Conservation (phyloP, 1,140 invertebrate species). For the Pogonus chalceus region DNA sequence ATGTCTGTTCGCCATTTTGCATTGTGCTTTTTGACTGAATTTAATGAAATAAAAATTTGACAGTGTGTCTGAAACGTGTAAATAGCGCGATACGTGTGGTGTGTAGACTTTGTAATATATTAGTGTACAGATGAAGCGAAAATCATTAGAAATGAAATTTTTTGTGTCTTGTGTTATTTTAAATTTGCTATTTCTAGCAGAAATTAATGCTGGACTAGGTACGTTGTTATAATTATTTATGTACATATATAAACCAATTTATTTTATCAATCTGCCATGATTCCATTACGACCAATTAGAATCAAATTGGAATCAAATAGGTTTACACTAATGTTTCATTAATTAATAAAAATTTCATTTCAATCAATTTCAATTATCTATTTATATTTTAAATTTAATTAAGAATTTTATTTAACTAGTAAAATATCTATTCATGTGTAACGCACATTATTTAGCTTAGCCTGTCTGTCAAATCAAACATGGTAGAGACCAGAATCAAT, state of each 20-base stretch:
- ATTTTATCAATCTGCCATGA: no score
- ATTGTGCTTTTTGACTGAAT: conserved; percentile 14
- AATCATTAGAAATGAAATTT: conserved; percentile 15
- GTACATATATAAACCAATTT: no score
- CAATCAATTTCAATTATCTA: no score
- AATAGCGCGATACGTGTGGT: background rate
- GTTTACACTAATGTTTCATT: no score
- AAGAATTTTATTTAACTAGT: no score
- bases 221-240: no score
- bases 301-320: no score
- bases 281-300: no score
- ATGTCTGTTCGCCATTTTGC: conserved; percentile 16
- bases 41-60: conserved; percentile 10
- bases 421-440: background rate
- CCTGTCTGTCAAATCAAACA: background rate
- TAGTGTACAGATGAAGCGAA: conserved; percentile 10
- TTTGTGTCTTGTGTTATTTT: conserved; percentile 15
- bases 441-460: background rate
- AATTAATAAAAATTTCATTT: no score
- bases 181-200: conserved; percentile 14
- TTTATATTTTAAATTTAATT: no score
- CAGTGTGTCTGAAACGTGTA: conserved; percentile 10
- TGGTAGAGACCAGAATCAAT: conserved; percentile 5
- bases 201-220: conserved; percentile 6
- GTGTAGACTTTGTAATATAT: conserved; percentile 8